Evolutionary conservation across 2,888 invertebrate species (phyloP).

Genomic region (Harpalus rubripes): DNA sequence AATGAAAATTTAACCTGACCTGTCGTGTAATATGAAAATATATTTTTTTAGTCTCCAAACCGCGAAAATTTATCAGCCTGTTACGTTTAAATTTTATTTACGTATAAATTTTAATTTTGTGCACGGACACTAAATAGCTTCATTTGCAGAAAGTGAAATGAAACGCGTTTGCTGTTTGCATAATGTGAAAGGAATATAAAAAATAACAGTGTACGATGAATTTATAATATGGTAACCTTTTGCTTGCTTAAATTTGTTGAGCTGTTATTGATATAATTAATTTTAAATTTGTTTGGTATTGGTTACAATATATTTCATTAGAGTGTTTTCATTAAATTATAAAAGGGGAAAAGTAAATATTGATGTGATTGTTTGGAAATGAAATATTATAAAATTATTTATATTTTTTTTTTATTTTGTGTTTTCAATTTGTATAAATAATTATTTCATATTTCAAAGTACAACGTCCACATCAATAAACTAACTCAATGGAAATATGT

Average conservation of each 20-base stretch:
- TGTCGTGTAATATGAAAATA: constrained; percentile 48
- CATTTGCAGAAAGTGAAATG: constrained; percentile 21
- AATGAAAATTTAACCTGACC: constrained; percentile 45
- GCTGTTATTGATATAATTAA: constrained; percentile 3
- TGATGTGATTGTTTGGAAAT: background rate
- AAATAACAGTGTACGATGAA: background rate
- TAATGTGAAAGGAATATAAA: background rate
- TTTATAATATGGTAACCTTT: background rate
- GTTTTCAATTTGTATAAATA: too few relatives aligned
- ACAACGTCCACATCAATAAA: too few relatives aligned
- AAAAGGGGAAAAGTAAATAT: background rate
- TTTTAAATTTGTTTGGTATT: background rate
- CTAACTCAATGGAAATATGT: too few relatives aligned
- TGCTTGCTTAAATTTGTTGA: background rate
- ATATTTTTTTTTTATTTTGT: background rate
- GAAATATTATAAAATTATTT: background rate
- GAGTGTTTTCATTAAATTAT: background rate
- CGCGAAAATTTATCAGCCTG: constrained; percentile 13
- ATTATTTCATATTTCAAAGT: too few relatives aligned
- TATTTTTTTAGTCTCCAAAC: constrained; percentile 32
- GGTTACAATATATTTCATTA: background rate
- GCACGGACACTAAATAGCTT: constrained; percentile 15
- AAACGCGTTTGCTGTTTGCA: constrained; percentile 5
- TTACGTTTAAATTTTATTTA: constrained; percentile 45
- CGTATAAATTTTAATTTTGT: constrained; percentile 37